phyloP scores from a whole-genome alignment of 2,888 invertebrate genomes.

The Pegoplata infirma region DNA sequence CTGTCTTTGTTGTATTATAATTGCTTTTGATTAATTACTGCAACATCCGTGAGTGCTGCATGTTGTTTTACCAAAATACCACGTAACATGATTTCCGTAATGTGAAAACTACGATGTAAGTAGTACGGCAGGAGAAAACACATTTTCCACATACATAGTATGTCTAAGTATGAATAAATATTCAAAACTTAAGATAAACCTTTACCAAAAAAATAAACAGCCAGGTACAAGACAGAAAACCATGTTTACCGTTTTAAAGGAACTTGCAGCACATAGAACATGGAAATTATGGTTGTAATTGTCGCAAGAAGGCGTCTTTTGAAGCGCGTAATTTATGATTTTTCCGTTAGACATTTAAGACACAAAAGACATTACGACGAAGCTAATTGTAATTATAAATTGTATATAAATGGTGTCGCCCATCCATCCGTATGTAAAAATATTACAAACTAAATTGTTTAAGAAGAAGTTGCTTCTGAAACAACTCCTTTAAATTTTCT shows the following conservation, averaged over 20 bases:
- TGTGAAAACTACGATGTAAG: background rate
- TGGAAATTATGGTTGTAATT: constrained; percentile 47
- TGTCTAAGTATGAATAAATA: background rate
- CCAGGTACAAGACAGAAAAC: background rate
- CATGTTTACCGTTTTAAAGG: constrained; percentile 2
- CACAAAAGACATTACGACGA: constrained; percentile 61
- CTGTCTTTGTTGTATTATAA: constrained; percentile 44
- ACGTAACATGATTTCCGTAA: constrained; percentile 50
- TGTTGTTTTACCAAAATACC: constrained; percentile 29
- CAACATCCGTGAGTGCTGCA: constrained; percentile 49
- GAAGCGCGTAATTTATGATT: constrained; percentile 61
- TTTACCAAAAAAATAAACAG: background rate
- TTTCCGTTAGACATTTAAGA: constrained; percentile 53
- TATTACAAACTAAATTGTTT: background rate
- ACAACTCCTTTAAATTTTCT: constrained; percentile 18
- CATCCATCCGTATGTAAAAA: background rate
- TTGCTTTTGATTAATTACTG: constrained; percentile 59
- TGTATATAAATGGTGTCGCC: constrained; percentile 38
- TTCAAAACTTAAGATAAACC: background rate
- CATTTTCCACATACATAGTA: background rate
- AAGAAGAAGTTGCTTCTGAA: background rate
- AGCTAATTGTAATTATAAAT: constrained; percentile 66
- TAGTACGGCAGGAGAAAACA: background rate
- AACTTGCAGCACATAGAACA: background rate
- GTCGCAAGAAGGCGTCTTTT: constrained; percentile 56